Percentiles rank a stretch among this genome's conserved stretches.
These are phyloP conservation scores for Tychaedon coryphoeus DNA, from an alignment of 2,113 vertebrate genomes.

Conservation along the genomic window DNA sequence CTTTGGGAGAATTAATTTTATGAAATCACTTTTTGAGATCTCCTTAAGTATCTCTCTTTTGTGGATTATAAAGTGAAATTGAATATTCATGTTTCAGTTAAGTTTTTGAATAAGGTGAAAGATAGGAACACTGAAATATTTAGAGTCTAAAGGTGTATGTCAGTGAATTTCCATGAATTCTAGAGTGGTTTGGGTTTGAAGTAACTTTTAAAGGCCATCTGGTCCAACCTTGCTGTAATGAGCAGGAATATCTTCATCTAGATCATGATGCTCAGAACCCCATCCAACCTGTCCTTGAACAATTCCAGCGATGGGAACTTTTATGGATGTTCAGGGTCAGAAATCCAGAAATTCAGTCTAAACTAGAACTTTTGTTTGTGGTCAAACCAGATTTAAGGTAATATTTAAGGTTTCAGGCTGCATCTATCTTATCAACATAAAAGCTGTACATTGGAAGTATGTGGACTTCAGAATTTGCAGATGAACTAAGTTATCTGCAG, in stretches of 20 bases:
- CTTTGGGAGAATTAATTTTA: neutral
- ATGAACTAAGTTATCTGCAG: neutral
- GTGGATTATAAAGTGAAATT: neutral
- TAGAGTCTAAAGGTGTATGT: neutral
- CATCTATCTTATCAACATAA: neutral
- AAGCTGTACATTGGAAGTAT: neutral
- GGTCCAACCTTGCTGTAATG: neutral
- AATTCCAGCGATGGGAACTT: neutral
- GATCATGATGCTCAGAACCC: neutral
- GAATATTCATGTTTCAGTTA: neutral
- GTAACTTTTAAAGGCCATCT: neutral
- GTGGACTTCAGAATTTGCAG: neutral
- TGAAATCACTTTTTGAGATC: neutral
- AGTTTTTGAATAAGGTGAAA: neutral
- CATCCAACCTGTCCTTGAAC: fast-evolving
- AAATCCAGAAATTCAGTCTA: neutral
- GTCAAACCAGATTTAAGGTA: neutral
- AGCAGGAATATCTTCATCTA: neutral
- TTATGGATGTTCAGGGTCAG: neutral
- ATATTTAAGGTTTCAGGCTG: neutral
- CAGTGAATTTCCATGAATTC: neutral
- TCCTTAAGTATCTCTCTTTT: neutral
- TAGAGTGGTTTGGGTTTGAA: neutral
- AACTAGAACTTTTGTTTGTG: neutral
- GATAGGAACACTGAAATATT: neutral